These are phyloP conservation scores for Erynnis tages DNA, from an alignment of 2,888 invertebrate species.

Conservation along the genomic window DNA sequence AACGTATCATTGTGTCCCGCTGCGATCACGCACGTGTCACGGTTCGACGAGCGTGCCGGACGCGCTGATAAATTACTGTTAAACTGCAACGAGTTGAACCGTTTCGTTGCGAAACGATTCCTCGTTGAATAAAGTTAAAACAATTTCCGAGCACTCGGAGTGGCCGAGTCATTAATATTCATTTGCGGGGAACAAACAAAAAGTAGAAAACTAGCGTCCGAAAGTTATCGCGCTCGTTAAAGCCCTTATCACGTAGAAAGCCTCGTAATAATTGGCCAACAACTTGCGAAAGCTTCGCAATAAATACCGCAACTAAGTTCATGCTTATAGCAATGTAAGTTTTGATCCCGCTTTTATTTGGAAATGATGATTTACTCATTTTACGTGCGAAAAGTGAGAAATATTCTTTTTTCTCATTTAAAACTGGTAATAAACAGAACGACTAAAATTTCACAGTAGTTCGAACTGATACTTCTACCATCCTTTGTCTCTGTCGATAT, in stretches of 20 bases:
- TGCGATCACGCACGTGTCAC: constrained; percentile 4
- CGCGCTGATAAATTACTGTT: constrained; percentile 4
- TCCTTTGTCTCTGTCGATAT: too few species aligned
- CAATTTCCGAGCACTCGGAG: background rate
- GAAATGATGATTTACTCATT: background rate
- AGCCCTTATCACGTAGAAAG: constrained; percentile 20
- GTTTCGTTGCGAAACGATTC: background rate
- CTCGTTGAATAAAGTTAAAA: background rate
- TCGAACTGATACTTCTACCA: too few species aligned
- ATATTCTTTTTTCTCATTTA: too few species aligned
- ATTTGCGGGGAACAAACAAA: constrained; percentile 15
- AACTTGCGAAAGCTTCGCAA: constrained; percentile 21
- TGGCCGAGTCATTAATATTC: constrained; percentile 18
- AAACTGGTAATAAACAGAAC: too few species aligned
- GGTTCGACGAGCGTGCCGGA: background rate
- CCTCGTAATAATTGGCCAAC: constrained; percentile 23
- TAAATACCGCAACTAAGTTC: constrained; percentile 17
- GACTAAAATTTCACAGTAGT: too few species aligned
- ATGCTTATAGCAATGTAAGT: constrained; percentile 3
- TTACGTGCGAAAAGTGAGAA: too few species aligned
- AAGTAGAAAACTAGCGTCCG: constrained; percentile 13
- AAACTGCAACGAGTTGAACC: background rate
- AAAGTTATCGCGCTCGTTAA: constrained; percentile 24
- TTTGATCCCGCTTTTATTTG: background rate
- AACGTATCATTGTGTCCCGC: background rate